Percentiles rank a stretch among this genome's conserved stretches.
phyloP scores from a whole-genome alignment of 2,113 vertebrate species.

The Ageneiosus marmoratus region DNA sequence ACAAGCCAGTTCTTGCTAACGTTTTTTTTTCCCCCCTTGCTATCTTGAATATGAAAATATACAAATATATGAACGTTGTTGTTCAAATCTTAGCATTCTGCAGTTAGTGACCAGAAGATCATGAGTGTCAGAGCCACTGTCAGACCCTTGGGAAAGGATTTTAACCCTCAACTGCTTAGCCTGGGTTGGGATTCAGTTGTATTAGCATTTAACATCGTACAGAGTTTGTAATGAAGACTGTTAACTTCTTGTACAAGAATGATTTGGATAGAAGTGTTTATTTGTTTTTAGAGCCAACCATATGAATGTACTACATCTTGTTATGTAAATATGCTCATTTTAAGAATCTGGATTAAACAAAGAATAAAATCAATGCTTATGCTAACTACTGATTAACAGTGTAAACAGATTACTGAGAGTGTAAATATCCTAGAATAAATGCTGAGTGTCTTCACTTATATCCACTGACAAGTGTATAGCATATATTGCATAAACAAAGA shows the following conservation, averaged over 20 bases:
- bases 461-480: no score
- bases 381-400: slow-evolving; percentile 20
- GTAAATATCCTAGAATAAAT: no score
- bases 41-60: not conserved
- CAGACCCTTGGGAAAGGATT: not conserved
- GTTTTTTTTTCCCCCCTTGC: no score
- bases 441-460: no score
- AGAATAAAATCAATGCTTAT: no score
- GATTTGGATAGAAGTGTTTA: no score
- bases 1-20: not conserved
- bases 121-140: not conserved
- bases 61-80: not conserved
- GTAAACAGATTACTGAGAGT: slow-evolving; percentile 8
- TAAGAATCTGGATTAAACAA: not conserved
- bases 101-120: not conserved
- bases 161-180: not conserved
- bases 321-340: not conserved
- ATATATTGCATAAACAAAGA: slow-evolving; percentile 5
- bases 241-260: no score
- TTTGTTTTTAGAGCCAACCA: not conserved
- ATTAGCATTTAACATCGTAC: no score
- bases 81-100: not conserved
- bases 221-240: no score
- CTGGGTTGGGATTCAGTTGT: no score
- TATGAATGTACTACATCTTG: not conserved